Percentiles rank a stretch among this genome's conserved stretches.
Evolutionary conservation across 2,888 invertebrate species (phyloP).

Genomic region (Apodemia duryi): DNA sequence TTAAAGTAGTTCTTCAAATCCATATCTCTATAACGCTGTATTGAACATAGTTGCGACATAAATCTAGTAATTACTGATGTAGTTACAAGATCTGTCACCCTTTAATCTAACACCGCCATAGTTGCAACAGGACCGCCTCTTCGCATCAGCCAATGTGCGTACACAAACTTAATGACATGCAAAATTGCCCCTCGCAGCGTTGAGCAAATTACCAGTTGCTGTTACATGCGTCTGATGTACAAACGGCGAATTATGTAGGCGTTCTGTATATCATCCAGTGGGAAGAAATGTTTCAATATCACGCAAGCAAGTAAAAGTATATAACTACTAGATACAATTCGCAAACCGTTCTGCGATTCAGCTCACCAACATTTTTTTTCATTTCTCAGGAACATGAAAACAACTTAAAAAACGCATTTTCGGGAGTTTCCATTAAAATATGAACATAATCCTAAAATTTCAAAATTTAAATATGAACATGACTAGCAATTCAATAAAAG

Average conservation of each 20-base stretch:
- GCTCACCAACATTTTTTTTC: too few relatives aligned
- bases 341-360: too few relatives aligned
- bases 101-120: constrained; percentile 34
- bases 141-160: constrained; percentile 38
- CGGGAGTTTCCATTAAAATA: too few relatives aligned
- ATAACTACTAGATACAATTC: background rate
- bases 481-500: too few relatives aligned
- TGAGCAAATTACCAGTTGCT: constrained; percentile 35
- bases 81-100: constrained; percentile 15
- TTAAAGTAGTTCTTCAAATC: too few relatives aligned
- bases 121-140: constrained; percentile 34
- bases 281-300: background rate
- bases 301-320: background rate
- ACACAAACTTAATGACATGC: constrained; percentile 37
- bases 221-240: constrained; percentile 14
- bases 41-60: background rate
- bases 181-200: constrained; percentile 36
- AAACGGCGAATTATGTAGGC: background rate
- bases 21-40: too few relatives aligned
- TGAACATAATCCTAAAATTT: too few relatives aligned
- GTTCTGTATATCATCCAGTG: background rate
- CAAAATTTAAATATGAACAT: too few relatives aligned
- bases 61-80: constrained; percentile 1
- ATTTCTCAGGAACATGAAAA: too few relatives aligned
- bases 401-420: too few relatives aligned